Conservation (phyloP, 2,113 vertebrate genomes). For the Pelodiscus sinensis region DNA sequence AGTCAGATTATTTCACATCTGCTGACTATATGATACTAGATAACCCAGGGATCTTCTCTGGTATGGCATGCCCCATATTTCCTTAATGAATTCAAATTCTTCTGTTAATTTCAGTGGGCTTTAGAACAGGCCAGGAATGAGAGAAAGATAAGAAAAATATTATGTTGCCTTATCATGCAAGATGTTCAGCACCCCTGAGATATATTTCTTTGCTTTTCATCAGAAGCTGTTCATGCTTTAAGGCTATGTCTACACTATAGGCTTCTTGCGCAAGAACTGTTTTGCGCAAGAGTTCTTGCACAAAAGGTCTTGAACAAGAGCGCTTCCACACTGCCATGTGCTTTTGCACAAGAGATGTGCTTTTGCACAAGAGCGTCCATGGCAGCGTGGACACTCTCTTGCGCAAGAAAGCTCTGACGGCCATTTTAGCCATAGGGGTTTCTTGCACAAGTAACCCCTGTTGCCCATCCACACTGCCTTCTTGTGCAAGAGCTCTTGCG, state of each 20-base stretch:
- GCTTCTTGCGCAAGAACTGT: no score
- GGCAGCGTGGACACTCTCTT: no score
- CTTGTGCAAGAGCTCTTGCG: no score
- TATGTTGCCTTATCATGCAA: not conserved
- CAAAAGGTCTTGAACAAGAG: no score
- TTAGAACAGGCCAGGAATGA: not conserved
- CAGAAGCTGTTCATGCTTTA: not conserved
- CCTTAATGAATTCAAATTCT: not conserved
- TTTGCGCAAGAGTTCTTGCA: no score
- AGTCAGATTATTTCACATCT: not conserved
- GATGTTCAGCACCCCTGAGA: not conserved
- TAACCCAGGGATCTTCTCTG: not conserved
- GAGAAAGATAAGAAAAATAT: not conserved
- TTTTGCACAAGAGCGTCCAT: no score
- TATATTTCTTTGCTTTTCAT: not conserved
- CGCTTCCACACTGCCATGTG: no score
- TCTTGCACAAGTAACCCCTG: no score
- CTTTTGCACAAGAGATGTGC: no score
- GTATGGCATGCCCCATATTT: not conserved
- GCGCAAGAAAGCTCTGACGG: no score
- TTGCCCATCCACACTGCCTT: no score
- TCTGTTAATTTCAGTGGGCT: constrained; percentile 41
- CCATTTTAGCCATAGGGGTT: no score
- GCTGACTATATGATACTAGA: not conserved
- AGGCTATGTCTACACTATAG: not conserved